Conservation (phyloP, 2,797 vertebrate genomes). For the Spondyliosoma cantharus region DNA sequence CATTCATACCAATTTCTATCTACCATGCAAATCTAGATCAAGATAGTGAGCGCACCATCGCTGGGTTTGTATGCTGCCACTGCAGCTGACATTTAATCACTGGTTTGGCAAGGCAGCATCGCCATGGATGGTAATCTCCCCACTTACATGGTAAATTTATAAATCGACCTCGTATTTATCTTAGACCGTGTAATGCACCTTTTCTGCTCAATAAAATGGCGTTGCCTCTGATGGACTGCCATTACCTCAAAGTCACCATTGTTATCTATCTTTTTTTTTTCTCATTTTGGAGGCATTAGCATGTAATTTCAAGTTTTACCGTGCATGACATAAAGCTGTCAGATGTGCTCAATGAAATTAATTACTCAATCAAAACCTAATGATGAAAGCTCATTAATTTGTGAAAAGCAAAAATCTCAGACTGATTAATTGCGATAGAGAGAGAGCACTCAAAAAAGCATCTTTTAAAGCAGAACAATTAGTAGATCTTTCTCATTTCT, state of each 20-base stretch:
- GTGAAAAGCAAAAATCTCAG: constrained; percentile 58
- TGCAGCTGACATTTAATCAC: constrained; percentile 15
- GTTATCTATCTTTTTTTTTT: constrained; percentile 20
- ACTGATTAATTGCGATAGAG: constrained; percentile 64
- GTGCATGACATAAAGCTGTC: constrained; percentile 79
- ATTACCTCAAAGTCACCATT: constrained; percentile 48
- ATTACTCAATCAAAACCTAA: constrained; percentile 76
- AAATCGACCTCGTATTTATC: constrained; percentile 25
- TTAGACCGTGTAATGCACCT: background rate
- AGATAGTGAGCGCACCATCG: background rate
- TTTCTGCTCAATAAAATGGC: background rate
- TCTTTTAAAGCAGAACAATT: constrained; percentile 19
- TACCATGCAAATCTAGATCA: constrained; percentile 14
- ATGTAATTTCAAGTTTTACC: constrained; percentile 73
- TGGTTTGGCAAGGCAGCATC: constrained; percentile 13
- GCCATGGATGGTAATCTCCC: constrained; percentile 14
- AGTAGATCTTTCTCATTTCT: background rate
- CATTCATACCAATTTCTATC: constrained; percentile 18
- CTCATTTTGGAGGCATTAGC: constrained; percentile 43
- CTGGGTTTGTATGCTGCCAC: constrained; percentile 16
- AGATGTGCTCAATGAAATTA: constrained; percentile 69
- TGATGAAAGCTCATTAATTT: constrained; percentile 77
- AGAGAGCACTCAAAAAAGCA: constrained; percentile 28
- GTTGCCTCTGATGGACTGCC: background rate
- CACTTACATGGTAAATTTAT: constrained; percentile 3